Conservation (phyloP, 2,888 invertebrate species). For the Nomada lathburiana region DNA sequence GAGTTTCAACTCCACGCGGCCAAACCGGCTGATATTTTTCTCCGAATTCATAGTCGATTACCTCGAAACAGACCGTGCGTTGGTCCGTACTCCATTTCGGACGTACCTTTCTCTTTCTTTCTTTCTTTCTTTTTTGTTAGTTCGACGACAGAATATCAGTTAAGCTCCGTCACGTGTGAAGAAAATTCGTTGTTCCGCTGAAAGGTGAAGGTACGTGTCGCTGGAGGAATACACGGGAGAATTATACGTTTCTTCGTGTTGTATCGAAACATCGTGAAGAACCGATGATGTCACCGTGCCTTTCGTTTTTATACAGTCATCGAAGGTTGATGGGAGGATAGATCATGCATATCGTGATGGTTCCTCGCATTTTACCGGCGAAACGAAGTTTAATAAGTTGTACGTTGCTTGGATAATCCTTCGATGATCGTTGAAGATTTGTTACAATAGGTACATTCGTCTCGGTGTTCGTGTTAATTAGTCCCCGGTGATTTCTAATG, state of each 20-base stretch:
- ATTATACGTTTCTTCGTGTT: not conserved
- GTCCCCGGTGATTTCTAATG: not conserved
- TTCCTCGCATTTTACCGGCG: too few species aligned
- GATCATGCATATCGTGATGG: not conserved
- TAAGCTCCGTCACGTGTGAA: not conserved
- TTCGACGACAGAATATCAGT: not conserved
- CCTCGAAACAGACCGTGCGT: not conserved
- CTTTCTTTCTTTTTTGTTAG: not conserved
- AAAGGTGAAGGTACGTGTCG: slow-evolving; percentile 19
- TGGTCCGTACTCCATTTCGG: not conserved
- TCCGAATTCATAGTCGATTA: not conserved
- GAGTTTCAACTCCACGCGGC: not conserved
- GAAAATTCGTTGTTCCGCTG: not conserved
- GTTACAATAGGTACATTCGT: not conserved
- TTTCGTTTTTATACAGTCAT: not conserved
- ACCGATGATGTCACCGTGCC: slow-evolving; percentile 6
- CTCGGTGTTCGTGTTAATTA: not conserved
- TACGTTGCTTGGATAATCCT: not conserved
- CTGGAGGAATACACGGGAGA: not conserved
- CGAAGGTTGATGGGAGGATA: not conserved
- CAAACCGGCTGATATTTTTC: slow-evolving; percentile 7
- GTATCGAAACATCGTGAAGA: not conserved
- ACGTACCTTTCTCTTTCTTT: not conserved
- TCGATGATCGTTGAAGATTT: not conserved
- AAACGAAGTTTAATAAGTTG: not conserved